Conservation (phyloP, 2,113 vertebrate genomes). For the Donacobius atricapilla region DNA sequence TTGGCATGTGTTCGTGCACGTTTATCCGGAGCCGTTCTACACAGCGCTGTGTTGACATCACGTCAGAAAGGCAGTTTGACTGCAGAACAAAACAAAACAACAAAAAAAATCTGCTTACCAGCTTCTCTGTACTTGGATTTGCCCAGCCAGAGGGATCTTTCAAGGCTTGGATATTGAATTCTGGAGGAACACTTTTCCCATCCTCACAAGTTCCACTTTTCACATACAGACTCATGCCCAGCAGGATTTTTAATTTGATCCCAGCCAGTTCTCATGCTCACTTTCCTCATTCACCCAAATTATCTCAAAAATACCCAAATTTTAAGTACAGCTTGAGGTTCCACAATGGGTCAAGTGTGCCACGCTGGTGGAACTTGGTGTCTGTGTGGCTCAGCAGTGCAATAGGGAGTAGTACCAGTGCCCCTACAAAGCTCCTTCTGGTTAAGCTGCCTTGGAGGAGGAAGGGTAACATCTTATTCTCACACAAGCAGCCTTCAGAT, state of each 20-base stretch:
- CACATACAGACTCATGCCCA: accelerated
- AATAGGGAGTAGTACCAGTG: background rate
- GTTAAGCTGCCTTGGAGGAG: background rate
- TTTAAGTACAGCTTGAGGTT: background rate
- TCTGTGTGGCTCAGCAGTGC: background rate
- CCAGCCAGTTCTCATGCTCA: background rate
- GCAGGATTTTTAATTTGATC: background rate
- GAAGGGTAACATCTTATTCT: background rate
- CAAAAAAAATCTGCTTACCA: background rate
- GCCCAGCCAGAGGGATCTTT: background rate
- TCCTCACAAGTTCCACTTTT: accelerated
- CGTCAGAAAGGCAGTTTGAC: background rate
- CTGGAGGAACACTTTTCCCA: background rate
- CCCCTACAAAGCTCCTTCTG: background rate
- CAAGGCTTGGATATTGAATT: accelerated
- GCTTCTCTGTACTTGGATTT: background rate
- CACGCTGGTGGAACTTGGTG: accelerated
- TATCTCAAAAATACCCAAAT: background rate
- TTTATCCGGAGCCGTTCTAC: background rate
- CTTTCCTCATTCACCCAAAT: background rate
- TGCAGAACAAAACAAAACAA: background rate
- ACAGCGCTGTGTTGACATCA: no score
- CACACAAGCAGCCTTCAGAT: background rate
- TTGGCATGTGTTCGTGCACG: background rate
- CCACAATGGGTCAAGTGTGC: accelerated